These are phyloP conservation scores for Troglohyphantes excavatus DNA, from an alignment of 2,888 invertebrate genomes.

Conservation along the genomic window DNA sequence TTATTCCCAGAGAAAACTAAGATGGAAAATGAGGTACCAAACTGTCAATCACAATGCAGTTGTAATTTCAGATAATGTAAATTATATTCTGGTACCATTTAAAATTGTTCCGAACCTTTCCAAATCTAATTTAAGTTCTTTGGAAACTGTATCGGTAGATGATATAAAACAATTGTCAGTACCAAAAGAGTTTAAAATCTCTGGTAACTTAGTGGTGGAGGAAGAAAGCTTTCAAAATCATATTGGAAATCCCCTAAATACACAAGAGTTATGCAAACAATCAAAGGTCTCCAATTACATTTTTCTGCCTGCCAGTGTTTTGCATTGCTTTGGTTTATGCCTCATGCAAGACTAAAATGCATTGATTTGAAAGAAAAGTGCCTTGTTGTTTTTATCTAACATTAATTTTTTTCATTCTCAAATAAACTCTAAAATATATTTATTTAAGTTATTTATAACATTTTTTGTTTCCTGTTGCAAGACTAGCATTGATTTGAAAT, in stretches of 20 bases:
- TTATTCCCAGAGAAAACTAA: constrained; percentile 18
- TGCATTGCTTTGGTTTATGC: constrained; percentile 26
- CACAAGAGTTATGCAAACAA: constrained; percentile 22
- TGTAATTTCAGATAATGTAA: constrained; percentile 49
- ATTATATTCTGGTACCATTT: constrained; percentile 54
- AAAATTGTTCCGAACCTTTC: neutral
- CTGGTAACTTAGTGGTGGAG: constrained; percentile 27
- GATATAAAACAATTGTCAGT: neutral
- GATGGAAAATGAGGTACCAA: constrained; percentile 32
- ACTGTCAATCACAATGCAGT: constrained; percentile 8
- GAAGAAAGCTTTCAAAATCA: constrained; percentile 23
- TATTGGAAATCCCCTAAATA: neutral
- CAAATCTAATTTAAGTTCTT: neutral
- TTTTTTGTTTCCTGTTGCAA: no score
- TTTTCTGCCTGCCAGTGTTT: constrained; percentile 46
- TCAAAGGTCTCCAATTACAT: constrained; percentile 54
- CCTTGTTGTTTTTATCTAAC: no score
- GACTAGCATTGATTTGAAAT: no score
- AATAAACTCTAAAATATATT: no score
- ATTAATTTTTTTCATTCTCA: no score
- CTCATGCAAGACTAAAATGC: neutral
- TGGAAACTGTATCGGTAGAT: neutral
- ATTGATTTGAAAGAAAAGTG: neutral
- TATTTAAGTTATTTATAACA: no score
- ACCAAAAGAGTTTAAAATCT: neutral